phyloP scores from a whole-genome alignment of 2,113 vertebrate genomes.

The Notechis scutatus region DNA sequence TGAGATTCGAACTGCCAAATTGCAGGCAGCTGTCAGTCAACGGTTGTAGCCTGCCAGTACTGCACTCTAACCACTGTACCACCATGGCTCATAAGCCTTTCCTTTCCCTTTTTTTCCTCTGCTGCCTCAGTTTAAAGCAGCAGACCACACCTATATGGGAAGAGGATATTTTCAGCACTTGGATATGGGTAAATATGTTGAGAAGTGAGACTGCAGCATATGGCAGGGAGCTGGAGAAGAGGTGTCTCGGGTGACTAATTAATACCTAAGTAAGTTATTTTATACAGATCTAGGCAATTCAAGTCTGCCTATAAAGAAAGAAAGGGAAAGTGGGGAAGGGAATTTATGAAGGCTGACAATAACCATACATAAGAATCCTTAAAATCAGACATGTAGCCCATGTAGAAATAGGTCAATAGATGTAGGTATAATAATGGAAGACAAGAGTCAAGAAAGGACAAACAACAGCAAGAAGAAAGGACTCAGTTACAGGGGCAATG shows the following conservation, averaged over 20 bases:
- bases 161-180: not conserved
- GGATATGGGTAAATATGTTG: not conserved
- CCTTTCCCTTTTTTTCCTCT: not conserved
- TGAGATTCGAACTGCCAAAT: too few species aligned
- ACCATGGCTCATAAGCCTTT: not conserved
- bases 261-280: not conserved
- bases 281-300: not conserved
- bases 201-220: not conserved
- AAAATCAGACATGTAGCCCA: not conserved
- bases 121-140: not conserved
- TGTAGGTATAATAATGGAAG: not conserved
- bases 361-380: not conserved
- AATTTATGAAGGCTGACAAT: not conserved
- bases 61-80: too few species aligned
- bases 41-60: too few species aligned
- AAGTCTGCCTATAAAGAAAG: not conserved
- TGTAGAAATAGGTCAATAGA: not conserved
- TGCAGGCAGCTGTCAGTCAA: too few species aligned
- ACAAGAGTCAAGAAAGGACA: not conserved
- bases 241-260: not conserved
- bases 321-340: not conserved
- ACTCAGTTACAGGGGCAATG: not conserved
- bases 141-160: not conserved
- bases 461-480: not conserved
- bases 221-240: not conserved